These are phyloP conservation scores for Propithecus deckenii DNA, from an alignment of 2,797 vertebrate species.

Conservation along the genomic window DNA sequence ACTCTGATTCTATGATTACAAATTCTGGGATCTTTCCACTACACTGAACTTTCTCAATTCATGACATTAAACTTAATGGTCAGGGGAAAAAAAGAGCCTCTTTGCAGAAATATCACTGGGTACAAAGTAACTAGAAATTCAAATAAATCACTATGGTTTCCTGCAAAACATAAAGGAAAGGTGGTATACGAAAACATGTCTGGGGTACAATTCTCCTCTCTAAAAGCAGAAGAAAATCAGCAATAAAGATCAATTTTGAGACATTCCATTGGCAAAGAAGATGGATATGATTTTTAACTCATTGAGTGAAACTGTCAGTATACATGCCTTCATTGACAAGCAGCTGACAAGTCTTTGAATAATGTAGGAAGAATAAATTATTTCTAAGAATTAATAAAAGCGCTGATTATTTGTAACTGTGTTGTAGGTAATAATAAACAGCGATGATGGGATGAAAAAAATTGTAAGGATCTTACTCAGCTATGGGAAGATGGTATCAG, in stretches of 20 bases:
- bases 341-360: conserved; percentile 4
- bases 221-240: conserved; percentile 36
- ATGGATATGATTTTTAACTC: background rate
- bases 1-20: background rate
- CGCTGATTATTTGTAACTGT: background rate
- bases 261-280: background rate
- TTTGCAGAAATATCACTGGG: background rate
- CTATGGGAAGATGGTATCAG: background rate
- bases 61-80: background rate
- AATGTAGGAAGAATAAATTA: conserved; percentile 10
- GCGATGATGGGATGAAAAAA: background rate
- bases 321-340: background rate
- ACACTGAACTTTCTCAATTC: conserved; percentile 3
- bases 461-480: background rate
- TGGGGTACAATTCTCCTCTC: background rate
- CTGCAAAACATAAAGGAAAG: conserved; percentile 13
- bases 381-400: background rate
- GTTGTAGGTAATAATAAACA: background rate
- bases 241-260: background rate
- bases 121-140: conserved; percentile 12
- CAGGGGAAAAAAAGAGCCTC: background rate
- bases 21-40: background rate
- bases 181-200: background rate
- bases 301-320: background rate
- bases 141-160: background rate